These are phyloP conservation scores for Drosophila kurseongensis DNA, from an alignment of 1,140 invertebrate genomes.

Conservation along the genomic window DNA sequence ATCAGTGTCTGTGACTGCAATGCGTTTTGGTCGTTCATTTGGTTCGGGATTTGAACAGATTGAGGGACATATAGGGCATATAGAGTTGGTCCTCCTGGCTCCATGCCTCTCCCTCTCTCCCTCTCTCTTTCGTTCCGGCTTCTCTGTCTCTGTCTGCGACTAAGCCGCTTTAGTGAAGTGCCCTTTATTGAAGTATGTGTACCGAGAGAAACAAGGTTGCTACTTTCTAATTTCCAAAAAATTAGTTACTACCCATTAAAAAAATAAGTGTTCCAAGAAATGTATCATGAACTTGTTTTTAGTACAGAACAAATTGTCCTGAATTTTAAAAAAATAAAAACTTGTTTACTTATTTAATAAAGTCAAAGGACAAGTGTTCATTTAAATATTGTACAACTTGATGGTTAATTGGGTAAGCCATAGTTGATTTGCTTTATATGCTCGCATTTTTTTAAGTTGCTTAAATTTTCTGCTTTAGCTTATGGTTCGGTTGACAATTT, in stretches of 20 bases:
- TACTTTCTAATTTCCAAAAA: no score
- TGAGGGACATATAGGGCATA: conserved; percentile 31
- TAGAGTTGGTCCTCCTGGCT: not conserved
- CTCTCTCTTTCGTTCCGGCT: conserved; percentile 10
- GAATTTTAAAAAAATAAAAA: no score
- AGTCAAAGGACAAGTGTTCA: no score
- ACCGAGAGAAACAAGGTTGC: not conserved
- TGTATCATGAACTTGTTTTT: not conserved
- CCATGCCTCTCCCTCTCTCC: not conserved
- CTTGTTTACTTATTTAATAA: no score
- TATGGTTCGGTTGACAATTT: no score
- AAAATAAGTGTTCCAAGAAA: not conserved
- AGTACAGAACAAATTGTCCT: no score
- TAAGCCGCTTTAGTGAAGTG: conserved; percentile 69
- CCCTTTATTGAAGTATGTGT: conserved; percentile 34
- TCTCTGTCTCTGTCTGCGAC: conserved; percentile 42
- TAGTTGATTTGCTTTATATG: no score
- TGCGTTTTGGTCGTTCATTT: conserved; percentile 71
- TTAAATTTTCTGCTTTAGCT: no score
- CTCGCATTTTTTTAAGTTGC: no score
- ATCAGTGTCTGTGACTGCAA: conserved; percentile 61
- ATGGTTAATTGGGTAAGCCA: no score
- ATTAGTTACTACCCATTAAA: not conserved
- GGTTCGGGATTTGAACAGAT: conserved; percentile 68
- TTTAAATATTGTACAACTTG: no score